Evolutionary conservation across 2,888 invertebrate genomes (phyloP), one percentile per base, ranked within the genome.

Genomic region (Siphonodentalium dalli): DNA sequence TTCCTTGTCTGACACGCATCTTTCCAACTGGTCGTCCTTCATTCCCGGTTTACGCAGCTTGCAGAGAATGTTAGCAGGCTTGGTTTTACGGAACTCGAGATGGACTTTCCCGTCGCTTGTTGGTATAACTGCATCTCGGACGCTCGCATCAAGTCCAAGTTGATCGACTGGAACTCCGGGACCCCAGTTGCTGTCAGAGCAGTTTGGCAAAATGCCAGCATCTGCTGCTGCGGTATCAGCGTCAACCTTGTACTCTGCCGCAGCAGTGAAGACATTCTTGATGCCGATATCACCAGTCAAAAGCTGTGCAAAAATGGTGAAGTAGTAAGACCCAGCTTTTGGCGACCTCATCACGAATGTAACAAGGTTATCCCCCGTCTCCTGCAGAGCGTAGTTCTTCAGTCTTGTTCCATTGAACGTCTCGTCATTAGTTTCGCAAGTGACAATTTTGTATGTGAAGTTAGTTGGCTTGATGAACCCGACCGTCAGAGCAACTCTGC

Each of bases 81-180:
- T 87, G 74, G 93, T 93, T 78, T 91, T 92, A 42, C 87, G 87
- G 82, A 87, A 93, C 65, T 88, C 88, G 11, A 75, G 53, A 41
- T 70, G 66, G n/a, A 77, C 73, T 20, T 65, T 61, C 2, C 77
- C 78, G 46, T 77, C 73, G 23, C 57, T 52, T 9, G 68, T 63
- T 2, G 66, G 58, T 21, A 71, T 57, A 13, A 71, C 66, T n/a
- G 66, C 59, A 43, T 78, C 75, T 26, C 67, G 69, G 20, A 74
- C 71, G 41, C 63, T 71, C 35, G 81, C 76, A 5, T 71, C 70
- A 40, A 81, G 68, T 18, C 80, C 81, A 21, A 80, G 72, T 54
- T 79, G 78, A 41, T 72, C 72, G 6, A 80, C 78, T 4, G 79
- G 76, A 11, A 78, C 69, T 6, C 79, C 79, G 5, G 80, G 78